phyloP scores from a whole-genome alignment of 2,888 invertebrate genomes.

The Lasius platythorax region DNA sequence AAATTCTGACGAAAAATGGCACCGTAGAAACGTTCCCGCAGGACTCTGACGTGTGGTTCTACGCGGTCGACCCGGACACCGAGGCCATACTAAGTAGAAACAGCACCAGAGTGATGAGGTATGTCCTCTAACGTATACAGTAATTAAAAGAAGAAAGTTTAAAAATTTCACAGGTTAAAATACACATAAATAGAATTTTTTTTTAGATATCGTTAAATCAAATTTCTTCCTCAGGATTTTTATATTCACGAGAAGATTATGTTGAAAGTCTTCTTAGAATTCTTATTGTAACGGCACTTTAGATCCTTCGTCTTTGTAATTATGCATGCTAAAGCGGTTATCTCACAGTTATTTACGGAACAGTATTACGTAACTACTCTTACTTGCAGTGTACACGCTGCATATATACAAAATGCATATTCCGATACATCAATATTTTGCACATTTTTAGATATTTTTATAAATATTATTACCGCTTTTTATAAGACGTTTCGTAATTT shows the following conservation, averaged over 20 bases:
- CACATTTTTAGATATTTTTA: not conserved
- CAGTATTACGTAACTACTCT: constrained; percentile 11
- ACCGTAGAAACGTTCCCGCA: constrained; percentile 90
- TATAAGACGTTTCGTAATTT: not conserved
- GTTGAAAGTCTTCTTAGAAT: not conserved
- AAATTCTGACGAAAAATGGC: constrained; percentile 91
- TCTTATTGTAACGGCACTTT: not conserved
- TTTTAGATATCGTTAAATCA: not conserved
- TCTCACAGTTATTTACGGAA: constrained; percentile 21
- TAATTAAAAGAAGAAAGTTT: not conserved
- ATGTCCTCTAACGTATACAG: constrained; percentile 52
- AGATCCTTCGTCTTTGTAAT: not conserved
- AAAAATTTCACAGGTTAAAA: not conserved
- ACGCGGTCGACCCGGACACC: constrained; percentile 92
- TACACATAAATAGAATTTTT: not conserved
- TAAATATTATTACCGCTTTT: not conserved
- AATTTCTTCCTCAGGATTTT: not conserved
- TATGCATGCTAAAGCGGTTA: not conserved
- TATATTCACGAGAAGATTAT: not conserved
- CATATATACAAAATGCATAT: not conserved
- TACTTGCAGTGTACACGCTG: not conserved
- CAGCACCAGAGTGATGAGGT: constrained; percentile 90
- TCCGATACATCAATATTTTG: not conserved
- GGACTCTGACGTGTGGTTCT: constrained; percentile 96
- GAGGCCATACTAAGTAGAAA: constrained; percentile 92